phyloP scores from a whole-genome alignment of 1,140 invertebrate genomes.

The Meloidogyne chitwoodi region DNA sequence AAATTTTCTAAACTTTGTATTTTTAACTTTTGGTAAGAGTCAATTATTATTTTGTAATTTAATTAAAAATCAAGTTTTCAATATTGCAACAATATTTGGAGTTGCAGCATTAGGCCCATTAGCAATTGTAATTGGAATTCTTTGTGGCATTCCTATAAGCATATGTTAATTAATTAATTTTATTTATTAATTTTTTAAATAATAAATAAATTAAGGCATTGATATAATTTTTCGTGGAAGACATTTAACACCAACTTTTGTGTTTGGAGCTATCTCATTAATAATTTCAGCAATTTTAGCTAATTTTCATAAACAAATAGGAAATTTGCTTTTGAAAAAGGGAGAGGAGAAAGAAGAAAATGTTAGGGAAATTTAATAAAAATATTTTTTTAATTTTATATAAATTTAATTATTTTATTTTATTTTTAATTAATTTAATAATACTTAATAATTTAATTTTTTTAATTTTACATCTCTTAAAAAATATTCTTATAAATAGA shows the following conservation, averaged over 20 bases:
- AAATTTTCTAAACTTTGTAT: slow-evolving; percentile 29
- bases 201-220: slow-evolving; percentile 33
- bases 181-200: not conserved
- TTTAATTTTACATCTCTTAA: too few species aligned
- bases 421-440: too few species aligned
- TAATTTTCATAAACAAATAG: slow-evolving; percentile 29
- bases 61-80: slow-evolving; percentile 40
- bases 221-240: slow-evolving; percentile 45
- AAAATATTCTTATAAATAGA: too few species aligned
- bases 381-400: too few species aligned
- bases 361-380: not conserved
- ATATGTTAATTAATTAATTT: slow-evolving; percentile 23
- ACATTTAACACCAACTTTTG: slow-evolving; percentile 33
- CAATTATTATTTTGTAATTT: not conserved
- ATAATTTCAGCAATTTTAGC: slow-evolving; percentile 45
- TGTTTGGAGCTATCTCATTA: slow-evolving; percentile 43
- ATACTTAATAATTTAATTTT: too few species aligned
- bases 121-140: slow-evolving; percentile 52
- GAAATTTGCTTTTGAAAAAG: not conserved
- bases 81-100: slow-evolving; percentile 53
- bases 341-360: not conserved
- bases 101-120: slow-evolving; percentile 49
- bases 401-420: too few species aligned
- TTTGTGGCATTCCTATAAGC: slow-evolving; percentile 53
- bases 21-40: slow-evolving; percentile 26